Percentiles rank a stretch among this genome's conserved stretches.
phyloP scores from a whole-genome alignment of 2,888 invertebrate genomes.

The Xanthia icteritia region DNA sequence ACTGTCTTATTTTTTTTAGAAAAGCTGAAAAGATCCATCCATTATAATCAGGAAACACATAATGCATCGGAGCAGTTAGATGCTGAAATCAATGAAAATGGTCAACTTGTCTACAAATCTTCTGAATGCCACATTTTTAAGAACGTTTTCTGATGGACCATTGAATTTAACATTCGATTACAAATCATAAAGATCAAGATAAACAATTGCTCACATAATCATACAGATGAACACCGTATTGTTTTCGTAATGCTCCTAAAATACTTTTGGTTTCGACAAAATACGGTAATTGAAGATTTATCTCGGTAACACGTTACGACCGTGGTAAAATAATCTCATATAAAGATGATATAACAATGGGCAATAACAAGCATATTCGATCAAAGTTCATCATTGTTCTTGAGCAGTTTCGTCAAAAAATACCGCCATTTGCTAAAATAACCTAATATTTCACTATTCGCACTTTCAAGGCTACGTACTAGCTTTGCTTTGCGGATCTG shows the following conservation, averaged over 20 bases:
- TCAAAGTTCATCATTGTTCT: slow-evolving; percentile 70
- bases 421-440: slow-evolving; percentile 37
- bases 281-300: slow-evolving; percentile 51
- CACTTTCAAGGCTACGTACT: slow-evolving; percentile 48
- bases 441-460: slow-evolving; percentile 44
- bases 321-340: slow-evolving; percentile 71
- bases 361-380: slow-evolving; percentile 65
- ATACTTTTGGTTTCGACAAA: slow-evolving; percentile 60
- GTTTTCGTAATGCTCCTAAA: slow-evolving; percentile 41
- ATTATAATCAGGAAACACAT: neutral
- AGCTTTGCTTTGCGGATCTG: slow-evolving; percentile 23
- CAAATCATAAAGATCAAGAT: slow-evolving; percentile 32
- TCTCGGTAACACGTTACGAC: slow-evolving; percentile 44
- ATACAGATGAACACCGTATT: slow-evolving; percentile 14
- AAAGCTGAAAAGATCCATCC: neutral
- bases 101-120: neutral
- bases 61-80: neutral
- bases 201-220: slow-evolving; percentile 13
- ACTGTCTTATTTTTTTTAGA: neutral
- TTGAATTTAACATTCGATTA: slow-evolving; percentile 9
- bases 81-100: neutral
- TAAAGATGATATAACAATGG: slow-evolving; percentile 72
- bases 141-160: neutral
- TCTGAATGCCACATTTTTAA: neutral
- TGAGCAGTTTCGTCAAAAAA: slow-evolving; percentile 57